Conservation (phyloP, 2,797 vertebrate species). For the Percopsis omiscomaycus region DNA sequence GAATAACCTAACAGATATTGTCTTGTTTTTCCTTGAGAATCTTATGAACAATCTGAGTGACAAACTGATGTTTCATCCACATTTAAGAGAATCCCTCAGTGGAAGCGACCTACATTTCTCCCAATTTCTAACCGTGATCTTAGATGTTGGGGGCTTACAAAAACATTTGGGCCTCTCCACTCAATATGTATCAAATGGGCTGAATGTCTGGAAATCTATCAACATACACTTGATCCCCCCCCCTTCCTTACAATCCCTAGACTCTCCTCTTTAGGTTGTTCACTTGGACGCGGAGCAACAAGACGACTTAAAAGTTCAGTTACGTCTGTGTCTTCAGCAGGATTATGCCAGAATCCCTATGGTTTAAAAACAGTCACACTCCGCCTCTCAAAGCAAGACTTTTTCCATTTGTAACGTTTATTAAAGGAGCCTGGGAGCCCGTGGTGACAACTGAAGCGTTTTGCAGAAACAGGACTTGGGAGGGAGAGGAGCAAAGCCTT, state of each 20-base stretch:
- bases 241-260: conserved; percentile 48
- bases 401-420: conserved; percentile 71
- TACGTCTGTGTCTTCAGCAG: conserved; percentile 61
- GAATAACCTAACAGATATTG: conserved; percentile 5
- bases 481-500: conserved; percentile 50
- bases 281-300: conserved; percentile 51
- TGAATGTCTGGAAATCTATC: conserved; percentile 56
- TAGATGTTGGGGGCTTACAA: conserved; percentile 53
- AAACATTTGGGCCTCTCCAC: conserved; percentile 55
- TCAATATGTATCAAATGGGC: conserved; percentile 47
- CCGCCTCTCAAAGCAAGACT: conserved; percentile 75
- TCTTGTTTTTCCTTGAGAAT: conserved; percentile 20
- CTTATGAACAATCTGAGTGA: conserved; percentile 61
- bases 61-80: conserved; percentile 62
- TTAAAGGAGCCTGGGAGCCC: conserved; percentile 73
- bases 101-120: conserved; percentile 78
- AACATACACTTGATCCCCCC: conserved; percentile 40
- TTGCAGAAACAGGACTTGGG: conserved; percentile 64
- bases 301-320: conserved; percentile 65
- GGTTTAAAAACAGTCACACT: conserved; percentile 79
- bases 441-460: conserved; percentile 74
- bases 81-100: conserved; percentile 65
- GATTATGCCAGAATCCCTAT: conserved; percentile 73
- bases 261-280: conserved; percentile 55
- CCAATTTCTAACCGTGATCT: conserved; percentile 71